These are phyloP conservation scores for Antheraea yamamai DNA, from an alignment of 2,888 invertebrate genomes.

Conservation along the genomic window DNA sequence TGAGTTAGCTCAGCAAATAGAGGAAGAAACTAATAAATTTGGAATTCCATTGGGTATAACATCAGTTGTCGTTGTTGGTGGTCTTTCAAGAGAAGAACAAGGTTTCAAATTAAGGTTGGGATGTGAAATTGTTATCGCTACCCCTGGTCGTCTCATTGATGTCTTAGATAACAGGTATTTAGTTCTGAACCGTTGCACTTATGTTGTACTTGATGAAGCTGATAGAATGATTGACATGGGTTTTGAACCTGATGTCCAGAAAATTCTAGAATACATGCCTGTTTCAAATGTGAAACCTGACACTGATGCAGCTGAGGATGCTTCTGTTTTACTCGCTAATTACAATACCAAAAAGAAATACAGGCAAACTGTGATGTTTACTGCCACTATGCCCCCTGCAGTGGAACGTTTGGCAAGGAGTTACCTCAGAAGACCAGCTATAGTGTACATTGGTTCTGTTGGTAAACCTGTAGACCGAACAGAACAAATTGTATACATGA, in stretches of 20 bases:
- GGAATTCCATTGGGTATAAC: conserved; percentile 95
- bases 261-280: conserved; percentile 98
- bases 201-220: conserved; percentile 97
- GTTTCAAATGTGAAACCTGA: conserved; percentile 99
- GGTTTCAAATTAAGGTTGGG: conserved; percentile 97
- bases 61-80: conserved; percentile 99
- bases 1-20: conserved; percentile 99
- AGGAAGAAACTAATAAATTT: conserved; percentile 99
- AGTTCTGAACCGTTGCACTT: conserved; percentile 98
- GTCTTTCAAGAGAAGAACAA: conserved; percentile 98
- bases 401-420: conserved; percentile 97
- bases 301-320: conserved; percentile 98
- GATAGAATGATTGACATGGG: conserved; percentile 99
- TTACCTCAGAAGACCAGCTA: conserved; percentile 97
- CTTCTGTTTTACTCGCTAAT: conserved; percentile 93
- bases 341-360: conserved; percentile 98
- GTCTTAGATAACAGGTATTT: conserved; percentile 98
- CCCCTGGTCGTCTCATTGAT: conserved; percentile 99
- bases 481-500: conserved; percentile 98
- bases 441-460: conserved; percentile 97
- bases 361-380: conserved; percentile 99
- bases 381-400: conserved; percentile 99
- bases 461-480: conserved; percentile 99
- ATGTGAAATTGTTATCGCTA: conserved; percentile 99
- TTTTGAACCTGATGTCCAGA: conserved; percentile 99